These are phyloP conservation scores for Drosophila quinaria DNA, from an alignment of 2,888 invertebrate species.

Conservation along the genomic window DNA sequence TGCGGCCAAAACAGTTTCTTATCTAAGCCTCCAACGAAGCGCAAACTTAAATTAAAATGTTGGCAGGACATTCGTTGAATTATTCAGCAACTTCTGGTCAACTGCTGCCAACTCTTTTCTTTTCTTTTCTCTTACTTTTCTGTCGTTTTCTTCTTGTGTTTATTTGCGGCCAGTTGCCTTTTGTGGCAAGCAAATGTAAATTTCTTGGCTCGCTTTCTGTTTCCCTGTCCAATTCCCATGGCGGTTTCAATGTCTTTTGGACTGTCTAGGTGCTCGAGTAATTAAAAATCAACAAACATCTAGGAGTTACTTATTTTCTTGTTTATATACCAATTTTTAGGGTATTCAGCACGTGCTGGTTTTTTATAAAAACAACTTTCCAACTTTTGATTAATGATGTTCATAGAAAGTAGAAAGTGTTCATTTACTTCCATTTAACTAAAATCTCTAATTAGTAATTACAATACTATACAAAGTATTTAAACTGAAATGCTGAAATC, in stretches of 20 bases:
- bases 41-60: conserved; percentile 83
- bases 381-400: conserved; percentile 4
- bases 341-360: conserved; percentile 31
- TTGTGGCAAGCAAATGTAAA: conserved; percentile 62
- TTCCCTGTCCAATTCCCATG: not conserved
- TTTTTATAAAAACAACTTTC: conserved; percentile 2
- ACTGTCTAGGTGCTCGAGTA: conserved; percentile 49
- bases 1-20: conserved; percentile 65
- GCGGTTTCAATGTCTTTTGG: conserved; percentile 46
- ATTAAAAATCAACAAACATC: conserved; percentile 72
- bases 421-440: not conserved
- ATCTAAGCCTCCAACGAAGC: conserved; percentile 72
- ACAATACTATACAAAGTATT: not conserved
- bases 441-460: not conserved
- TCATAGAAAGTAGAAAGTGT: no score
- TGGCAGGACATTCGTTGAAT: conserved; percentile 81
- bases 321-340: conserved; percentile 38
- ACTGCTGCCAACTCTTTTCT: conserved; percentile 72
- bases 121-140: conserved; percentile 52
- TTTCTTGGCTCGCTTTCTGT: conserved; percentile 27
- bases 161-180: conserved; percentile 48
- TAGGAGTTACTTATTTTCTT: not conserved
- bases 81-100: conserved; percentile 76
- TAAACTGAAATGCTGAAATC: not conserved
- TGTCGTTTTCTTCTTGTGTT: conserved; percentile 14